Evolutionary conservation across 2,888 invertebrate genomes (phyloP), one percentile per base, ranked within the genome.

Genomic region (Agriopis aurantiaria): DNA sequence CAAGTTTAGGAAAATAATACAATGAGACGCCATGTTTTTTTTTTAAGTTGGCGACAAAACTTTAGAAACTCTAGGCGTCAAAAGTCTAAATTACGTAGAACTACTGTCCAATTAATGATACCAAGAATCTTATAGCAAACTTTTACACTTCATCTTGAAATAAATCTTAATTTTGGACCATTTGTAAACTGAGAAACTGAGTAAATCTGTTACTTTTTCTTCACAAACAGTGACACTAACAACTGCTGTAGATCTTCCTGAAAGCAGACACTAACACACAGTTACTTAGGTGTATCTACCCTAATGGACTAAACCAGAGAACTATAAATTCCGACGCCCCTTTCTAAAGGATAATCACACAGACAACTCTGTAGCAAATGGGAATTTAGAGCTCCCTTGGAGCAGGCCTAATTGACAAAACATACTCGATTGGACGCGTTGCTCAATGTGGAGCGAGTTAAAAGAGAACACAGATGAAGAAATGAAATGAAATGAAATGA

Each of bases 321-420:
- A 90, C 90, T 88, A 91, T 92, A 92, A 91, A 91, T 92, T 88
- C 81, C 77, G 74, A 81, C 82, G 84, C 85, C 90, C 89, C 89
- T 85, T 87, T 85, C 88, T 90, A 88, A 91, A 88, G 89, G 90
- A 90, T 91, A 90, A 91, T 91, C 91, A 88, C 87, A 86, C 84
- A 87, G 88, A 85, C 88, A 87, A 86, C 84, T 87, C 85, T 80
- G 82, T 76, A 82, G 85, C 84, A 88, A 91, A 91, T 91, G 89
- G 88, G 88, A 88, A 91, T 90, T 88, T 88, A 91, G 86, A 84
- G 85, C 74, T 84, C 88, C 89, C 86, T 75, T 80, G 78, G 87
- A 79, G 87, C 76, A 82, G 82, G 76, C 86, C 88, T 91, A 91
- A 91, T 91, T 91, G 90, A 91, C 89, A 90, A 90, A 88, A 89